Conservation (phyloP, 2,797 vertebrate genomes). For the Aotus griseimembra region DNA sequence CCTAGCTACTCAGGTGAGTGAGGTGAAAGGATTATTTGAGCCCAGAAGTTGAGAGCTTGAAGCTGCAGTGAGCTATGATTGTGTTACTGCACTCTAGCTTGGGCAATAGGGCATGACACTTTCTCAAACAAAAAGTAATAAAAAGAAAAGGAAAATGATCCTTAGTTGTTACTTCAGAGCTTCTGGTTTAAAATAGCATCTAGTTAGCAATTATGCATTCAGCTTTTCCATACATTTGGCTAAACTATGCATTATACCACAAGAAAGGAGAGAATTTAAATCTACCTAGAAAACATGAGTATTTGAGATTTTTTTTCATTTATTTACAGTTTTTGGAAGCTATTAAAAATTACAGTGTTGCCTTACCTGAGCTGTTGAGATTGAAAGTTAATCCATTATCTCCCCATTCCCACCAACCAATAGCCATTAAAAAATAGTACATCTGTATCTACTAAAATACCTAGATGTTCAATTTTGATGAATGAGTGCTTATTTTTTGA, state of each 20-base stretch:
- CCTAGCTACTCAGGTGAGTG: background rate
- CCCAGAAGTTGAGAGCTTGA: background rate
- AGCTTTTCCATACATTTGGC: background rate
- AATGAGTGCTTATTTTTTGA: background rate
- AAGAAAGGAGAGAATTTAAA: background rate
- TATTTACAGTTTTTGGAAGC: background rate
- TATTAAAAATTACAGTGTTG: background rate
- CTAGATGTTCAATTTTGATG: background rate
- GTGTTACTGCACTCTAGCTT: background rate
- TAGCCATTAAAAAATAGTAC: background rate
- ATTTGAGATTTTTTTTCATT: background rate
- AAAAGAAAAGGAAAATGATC: background rate
- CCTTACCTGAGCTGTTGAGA: background rate
- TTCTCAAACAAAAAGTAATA: background rate
- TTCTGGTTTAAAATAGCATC: background rate
- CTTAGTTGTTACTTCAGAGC: background rate
- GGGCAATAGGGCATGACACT: background rate
- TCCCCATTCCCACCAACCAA: background rate
- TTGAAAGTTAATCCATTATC: background rate
- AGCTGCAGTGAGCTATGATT: background rate
- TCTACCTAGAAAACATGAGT: background rate
- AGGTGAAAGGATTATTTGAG: background rate
- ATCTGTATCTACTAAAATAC: background rate
- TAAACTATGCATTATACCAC: background rate
- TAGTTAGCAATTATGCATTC: background rate